Base-by-base conservation (phyloP, 2,113 vertebrate species). In the Syngnathus typhle region DNA sequence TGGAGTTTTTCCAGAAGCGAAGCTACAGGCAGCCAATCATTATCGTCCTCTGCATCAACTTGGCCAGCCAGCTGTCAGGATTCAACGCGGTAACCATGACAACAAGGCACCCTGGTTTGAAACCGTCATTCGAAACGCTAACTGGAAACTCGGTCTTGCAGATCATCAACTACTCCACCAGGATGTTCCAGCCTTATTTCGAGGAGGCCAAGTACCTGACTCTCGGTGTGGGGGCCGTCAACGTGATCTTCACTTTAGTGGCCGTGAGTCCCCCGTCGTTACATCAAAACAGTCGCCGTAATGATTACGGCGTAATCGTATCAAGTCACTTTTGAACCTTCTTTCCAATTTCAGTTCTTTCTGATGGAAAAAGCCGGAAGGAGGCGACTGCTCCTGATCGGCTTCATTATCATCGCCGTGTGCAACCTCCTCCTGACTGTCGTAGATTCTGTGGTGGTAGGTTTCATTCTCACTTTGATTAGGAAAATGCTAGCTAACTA, bases 111-210 rank as follows among this genome's bases (percentile, higher is more conserved):
- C 21, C 23, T 54, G 11, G 3, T 54, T 54, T 55, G 52, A 36
- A 58, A 58, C 27, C 23, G 27, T 36, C 36, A 58, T 59, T 47
- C 6, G 15, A 47, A 6, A 47, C 4, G 13, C 44, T 47, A 47
- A 47, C 4, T 47, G 15, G 44, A 47, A 16, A 16, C 44, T 1
- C 1, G 13, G 15, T 36, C 58, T 75, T 84, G 27, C 74, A 91
- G 88, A 87, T 93, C 72, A 92, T 90, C 38, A 93, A 88, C 73
- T 89, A 84, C 70, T 92, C 85, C 70, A 91, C 88, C 44, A 84
- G 84, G 75, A 89, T 79, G 86, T 85, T 91, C 70, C 82, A 85
- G 32, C 76, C 81, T 62, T 85, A 73, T 43, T 80, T 90, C 80
- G 78, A 84, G 5, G 66, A 87, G 41, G 88, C 88, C 68, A 85